Evolutionary conservation across 2,113 vertebrate genomes (phyloP).

Genomic region (Anser brachyrhynchus): DNA sequence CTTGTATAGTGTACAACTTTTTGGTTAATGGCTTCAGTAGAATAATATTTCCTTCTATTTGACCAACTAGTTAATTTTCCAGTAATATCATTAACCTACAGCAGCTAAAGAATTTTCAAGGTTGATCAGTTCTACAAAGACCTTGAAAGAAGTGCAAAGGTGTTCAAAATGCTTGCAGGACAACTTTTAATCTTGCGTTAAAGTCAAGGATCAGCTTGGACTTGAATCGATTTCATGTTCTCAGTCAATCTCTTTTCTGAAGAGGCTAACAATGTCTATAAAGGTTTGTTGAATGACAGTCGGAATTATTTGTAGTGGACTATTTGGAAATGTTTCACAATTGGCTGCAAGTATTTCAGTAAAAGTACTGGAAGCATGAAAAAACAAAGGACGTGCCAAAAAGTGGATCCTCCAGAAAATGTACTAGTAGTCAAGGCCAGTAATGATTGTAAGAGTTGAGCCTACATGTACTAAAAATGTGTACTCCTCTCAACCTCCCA

Average conservation of each 20-base stretch:
- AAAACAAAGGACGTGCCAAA: neutral
- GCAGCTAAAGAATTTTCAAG: neutral
- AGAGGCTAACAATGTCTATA: neutral
- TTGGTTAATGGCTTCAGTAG: neutral
- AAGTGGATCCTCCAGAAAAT: neutral
- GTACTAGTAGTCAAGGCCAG: neutral
- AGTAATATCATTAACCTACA: neutral
- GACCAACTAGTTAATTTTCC: neutral
- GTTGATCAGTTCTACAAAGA: neutral
- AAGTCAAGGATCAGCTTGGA: neutral
- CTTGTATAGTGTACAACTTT: neutral
- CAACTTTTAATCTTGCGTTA: rapidly evolving
- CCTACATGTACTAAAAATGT: neutral
- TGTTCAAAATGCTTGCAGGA: neutral
- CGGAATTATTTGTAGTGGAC: neutral
- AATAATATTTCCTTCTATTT: neutral
- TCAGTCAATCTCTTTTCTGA: neutral
- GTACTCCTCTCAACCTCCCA: rapidly evolving
- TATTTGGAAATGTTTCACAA: neutral
- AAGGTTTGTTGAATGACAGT: neutral
- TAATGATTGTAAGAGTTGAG: neutral
- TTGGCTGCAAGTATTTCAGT: neutral
- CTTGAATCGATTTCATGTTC: neutral
- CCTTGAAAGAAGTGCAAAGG: neutral
- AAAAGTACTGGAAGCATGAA: neutral